A percentile compares a stretch with the other conserved stretches of the same genome.
Conservation (phyloP, 2,888 invertebrate species). For the Adela reaumurella region DNA sequence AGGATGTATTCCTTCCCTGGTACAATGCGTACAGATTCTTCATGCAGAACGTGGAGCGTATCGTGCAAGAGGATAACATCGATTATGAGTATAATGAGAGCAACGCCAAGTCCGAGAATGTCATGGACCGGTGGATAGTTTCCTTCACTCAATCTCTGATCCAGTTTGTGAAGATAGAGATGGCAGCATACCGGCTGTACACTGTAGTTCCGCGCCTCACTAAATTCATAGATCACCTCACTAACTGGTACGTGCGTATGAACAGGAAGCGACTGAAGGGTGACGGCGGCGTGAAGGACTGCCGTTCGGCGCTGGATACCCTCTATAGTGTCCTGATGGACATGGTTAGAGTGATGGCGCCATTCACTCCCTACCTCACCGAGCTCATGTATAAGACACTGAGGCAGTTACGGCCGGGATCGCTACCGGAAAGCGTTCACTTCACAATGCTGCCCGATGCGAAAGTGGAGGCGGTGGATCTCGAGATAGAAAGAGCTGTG, state of each 20-base stretch:
- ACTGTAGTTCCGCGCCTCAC: conserved; percentile 92
- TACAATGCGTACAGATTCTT: conserved; percentile 91
- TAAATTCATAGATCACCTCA: conserved; percentile 95
- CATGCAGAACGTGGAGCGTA: conserved; percentile 86
- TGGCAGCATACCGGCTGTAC: conserved; percentile 91
- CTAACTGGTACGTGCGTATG: conserved; percentile 98
- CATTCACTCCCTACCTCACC: conserved; percentile 94
- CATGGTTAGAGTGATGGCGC: conserved; percentile 92
- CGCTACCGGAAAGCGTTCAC: conserved; percentile 76
- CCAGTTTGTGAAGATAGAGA: conserved; percentile 84
- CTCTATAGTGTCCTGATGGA: conserved; percentile 84
- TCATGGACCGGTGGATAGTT: conserved; percentile 97
- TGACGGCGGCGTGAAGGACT: conserved; percentile 77
- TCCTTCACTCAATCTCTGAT: conserved; percentile 94
- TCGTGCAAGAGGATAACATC: conserved; percentile 64
- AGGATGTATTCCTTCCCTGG: conserved; percentile 98
- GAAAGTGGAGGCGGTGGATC: conserved; percentile 68
- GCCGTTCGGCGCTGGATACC: conserved; percentile 80
- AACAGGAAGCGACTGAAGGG: conserved; percentile 94
- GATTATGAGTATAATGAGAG: conserved; percentile 56
- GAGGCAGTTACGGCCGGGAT: conserved; percentile 58
- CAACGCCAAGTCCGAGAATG: conserved; percentile 56
- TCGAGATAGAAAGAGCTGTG: conserved; percentile 85
- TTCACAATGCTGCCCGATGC: conserved; percentile 85
- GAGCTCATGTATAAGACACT: conserved; percentile 94